Conservation (phyloP, 2,113 vertebrate genomes). For the Myotis brandtii region DNA sequence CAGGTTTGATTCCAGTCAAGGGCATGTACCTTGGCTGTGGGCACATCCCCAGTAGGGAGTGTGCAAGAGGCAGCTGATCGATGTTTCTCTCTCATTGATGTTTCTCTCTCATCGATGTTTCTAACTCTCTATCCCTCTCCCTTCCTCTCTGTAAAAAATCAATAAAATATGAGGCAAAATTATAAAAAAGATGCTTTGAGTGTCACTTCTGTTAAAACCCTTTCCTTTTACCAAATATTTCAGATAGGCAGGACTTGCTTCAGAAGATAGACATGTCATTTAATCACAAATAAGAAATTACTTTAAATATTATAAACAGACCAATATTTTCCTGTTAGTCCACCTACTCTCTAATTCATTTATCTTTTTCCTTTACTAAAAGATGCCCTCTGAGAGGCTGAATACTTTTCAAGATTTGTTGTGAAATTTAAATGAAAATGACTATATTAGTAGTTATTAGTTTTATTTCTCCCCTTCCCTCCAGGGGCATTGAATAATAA, state of each 20-base stretch:
- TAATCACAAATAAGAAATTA: not conserved
- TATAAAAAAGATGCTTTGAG: not conserved
- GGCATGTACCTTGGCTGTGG: too few relatives aligned
- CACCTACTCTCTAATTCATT: not conserved
- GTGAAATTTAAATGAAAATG: not conserved
- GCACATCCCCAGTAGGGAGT: too few relatives aligned
- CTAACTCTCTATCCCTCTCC: too few relatives aligned
- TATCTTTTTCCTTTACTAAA: not conserved
- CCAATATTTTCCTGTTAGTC: not conserved
- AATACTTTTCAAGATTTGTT: not conserved
- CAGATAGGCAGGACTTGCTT: not conserved
- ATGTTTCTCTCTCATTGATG: too few relatives aligned
- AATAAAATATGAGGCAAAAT: too few relatives aligned
- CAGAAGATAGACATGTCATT: not conserved
- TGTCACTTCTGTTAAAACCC: not conserved
- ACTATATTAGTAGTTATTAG: not conserved
- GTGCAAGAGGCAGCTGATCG: too few relatives aligned
- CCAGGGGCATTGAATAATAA: not conserved
- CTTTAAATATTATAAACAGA: not conserved
- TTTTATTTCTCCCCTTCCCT: not conserved
- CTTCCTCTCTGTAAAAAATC: too few relatives aligned
- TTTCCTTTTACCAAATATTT: not conserved
- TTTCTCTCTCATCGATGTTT: too few relatives aligned
- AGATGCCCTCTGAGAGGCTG: not conserved
- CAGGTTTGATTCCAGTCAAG: too few relatives aligned